Evolutionary conservation across 2,113 vertebrate genomes (phyloP), one percentile per base, ranked within the genome.

Genomic region (Crotophaga sulcirostris): DNA sequence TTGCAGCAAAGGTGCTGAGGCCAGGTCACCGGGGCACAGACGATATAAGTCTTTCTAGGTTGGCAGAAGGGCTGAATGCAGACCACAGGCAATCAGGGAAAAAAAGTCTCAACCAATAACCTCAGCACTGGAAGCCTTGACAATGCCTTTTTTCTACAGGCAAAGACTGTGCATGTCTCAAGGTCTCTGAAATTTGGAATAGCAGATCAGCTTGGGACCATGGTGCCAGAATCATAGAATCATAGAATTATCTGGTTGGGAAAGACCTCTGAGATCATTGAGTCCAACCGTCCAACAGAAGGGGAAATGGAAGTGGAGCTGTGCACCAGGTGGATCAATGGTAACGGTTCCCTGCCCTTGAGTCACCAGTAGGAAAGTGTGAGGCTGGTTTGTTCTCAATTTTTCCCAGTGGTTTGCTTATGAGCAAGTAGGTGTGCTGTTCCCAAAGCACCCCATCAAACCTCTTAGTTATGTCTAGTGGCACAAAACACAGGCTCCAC

Each of bases 1-100:
- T 75, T 73, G 82, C 78, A 64, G 42, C n/a, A 83, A 56, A 93
- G 94, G 66, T 86, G 75, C 62, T 72, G 54, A 83, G 93, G 92
- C 80, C 88, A 38, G 82, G 93, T 93, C 88, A 92, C 7, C 0
- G 0, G 88, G 92, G 73, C 83, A 89, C 0, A 0, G 80, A 42
- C 86, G 74, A 58, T 49, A 6, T 20, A 74, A 88, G 42, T 72
- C 15, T 42, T 70, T 81, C 40, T 36, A 67, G 29, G 62, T 10
- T 55, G 42, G 74, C 62, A 85, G 74, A 79, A 85, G 51, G 63
- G 42, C 29, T 77, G 59, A 77, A 58, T 16, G 44, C 38, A 78
- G 72, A 34, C 51, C 1, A 3, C 76, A 84, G 13, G 25, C 26
- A 90, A 38, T 16, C 36, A 34, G 51, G 67, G 51, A 3, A 81